Base-by-base conservation (phyloP, 2,113 vertebrate genomes). In the Colinus virginianus region DNA sequence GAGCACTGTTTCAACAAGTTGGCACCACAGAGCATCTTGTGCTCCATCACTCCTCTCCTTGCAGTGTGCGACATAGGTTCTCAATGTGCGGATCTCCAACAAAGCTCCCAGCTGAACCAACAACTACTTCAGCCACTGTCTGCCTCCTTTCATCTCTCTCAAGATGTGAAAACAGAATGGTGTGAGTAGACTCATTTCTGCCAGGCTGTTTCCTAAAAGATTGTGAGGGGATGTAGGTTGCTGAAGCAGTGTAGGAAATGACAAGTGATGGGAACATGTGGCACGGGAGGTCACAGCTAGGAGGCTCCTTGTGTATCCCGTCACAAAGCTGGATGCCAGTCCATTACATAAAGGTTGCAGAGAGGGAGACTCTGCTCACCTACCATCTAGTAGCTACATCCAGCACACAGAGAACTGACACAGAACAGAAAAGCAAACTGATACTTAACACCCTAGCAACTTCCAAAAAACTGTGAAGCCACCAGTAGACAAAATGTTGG, bases 61-160 rank as follows among this genome's bases (percentile, higher is more conserved):
- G 25, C 28, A 59, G 32, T 30, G 69, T 2, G 8, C 11, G 30
- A 56, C 12, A 11, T 13, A 34, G 2, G 5, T 9, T 75, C 40
- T 42, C 40, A 34, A 19, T 25, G 38, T 28, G 19, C 2, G 17
- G 7, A 32, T 30, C 56, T 84, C 11, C 15, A 22, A 46, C 17
- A 36, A 71, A 78, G 49, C 38, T 7, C 28, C 53, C 67, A 48
- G 25, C 28, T 58, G 68, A 88, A 42, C 5, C 62, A 91, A n/a
- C 32, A 72, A 40, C 36, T 30, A 9, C 34, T 56, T 53, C 2
- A 2, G 23, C 9, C 5, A 6, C 38, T 32, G 0, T 0, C n/a
- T 53, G 25, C 42, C 59, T 77, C 32, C 51, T 51, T 58, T 51
- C 42, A 17, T 17, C 55, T 56, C 70, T 61, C 40, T 25, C 7